Base-by-base conservation (phyloP, 1,140 invertebrate species). In the Orussus abietinus region DNA sequence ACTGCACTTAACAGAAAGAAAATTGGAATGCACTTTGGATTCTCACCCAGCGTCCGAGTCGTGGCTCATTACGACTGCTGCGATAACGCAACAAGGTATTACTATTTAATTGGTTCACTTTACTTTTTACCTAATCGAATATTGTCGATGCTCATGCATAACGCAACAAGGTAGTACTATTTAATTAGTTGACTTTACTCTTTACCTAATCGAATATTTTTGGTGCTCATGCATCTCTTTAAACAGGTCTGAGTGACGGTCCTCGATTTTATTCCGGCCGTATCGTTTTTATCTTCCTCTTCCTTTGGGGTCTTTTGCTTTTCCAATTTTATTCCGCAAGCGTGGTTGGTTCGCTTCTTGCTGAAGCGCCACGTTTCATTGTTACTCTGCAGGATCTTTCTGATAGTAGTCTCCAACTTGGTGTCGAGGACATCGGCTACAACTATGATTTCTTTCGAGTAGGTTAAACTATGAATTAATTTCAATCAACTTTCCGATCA, bases 301-400 rank as follows among this genome's bases (percentile, higher is more conserved):
- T 85, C 38, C 32, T 84, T 0, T 84, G 83, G 66, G 75, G 80
- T 0, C 58, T 83, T 35, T 68, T 79, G 12, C 57, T 84, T 7
- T 84, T 80, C 62, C 83, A 85, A 56, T 86, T 84, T 51, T 88
- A 86, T 58, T 84, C 83, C 13, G 85, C 83, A 0, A 82, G 77
- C 44, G 81, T 88, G 41, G 83, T 87, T 1, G 83, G 84, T 5
- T 80, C 80, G 1, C 60, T 87, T n/a, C 62, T 87, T 13, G 77
- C 80, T 43, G 77, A 81, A 35, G 76, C 80, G 18, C 77, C 78
- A 0, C 77, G 75, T 38, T 79, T 76, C 5, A 84, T 88, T 4
- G 78, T 72, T 22, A 81, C 74, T 1, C 19, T 85, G 0, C 58
- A 69, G 6, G 80, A 85, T 57, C 57, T 87, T 21, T 42, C 77